A percentile compares a stretch with the other conserved stretches of the same genome.
Conservation (phyloP, 2,797 vertebrate genomes). For the Sebastes hopkinsi region DNA sequence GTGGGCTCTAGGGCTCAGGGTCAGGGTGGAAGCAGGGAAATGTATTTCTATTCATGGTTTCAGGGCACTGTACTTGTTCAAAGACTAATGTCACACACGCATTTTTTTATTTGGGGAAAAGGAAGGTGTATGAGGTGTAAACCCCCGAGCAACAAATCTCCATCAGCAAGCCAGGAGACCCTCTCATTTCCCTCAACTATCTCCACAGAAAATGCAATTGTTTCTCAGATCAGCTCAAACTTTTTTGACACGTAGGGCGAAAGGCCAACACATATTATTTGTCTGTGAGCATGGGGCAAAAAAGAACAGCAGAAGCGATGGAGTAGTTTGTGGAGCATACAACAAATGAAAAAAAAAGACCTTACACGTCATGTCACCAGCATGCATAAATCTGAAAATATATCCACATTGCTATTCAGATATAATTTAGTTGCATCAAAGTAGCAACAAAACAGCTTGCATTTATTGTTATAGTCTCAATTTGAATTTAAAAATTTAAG, state of each 20-base stretch:
- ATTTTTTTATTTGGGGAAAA: constrained; percentile 35
- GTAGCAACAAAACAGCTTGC: not conserved
- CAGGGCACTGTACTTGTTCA: constrained; percentile 70
- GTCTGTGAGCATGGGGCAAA: constrained; percentile 61
- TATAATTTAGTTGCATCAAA: not conserved
- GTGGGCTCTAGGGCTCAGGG: constrained; percentile 68
- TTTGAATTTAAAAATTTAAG: not conserved
- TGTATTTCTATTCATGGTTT: constrained; percentile 79
- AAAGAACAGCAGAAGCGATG: constrained; percentile 35
- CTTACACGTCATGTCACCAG: not conserved
- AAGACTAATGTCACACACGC: constrained; percentile 77
- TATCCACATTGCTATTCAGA: not conserved
- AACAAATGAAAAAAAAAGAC: not conserved
- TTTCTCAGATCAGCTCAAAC: constrained; percentile 59
- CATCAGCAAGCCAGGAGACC: constrained; percentile 48
- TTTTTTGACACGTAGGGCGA: constrained; percentile 58
- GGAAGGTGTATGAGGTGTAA: constrained; percentile 45
- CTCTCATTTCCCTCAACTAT: constrained; percentile 62
- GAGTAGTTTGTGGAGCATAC: constrained; percentile 27
- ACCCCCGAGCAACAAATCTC: constrained; percentile 68
- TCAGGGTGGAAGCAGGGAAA: constrained; percentile 67
- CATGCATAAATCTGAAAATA: constrained; percentile 33
- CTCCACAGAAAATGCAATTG: constrained; percentile 54
- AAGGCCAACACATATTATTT: constrained; percentile 60
- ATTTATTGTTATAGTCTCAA: not conserved